phyloP scores from a whole-genome alignment of 2,113 vertebrate species.

The Rhagologus leucostigma region DNA sequence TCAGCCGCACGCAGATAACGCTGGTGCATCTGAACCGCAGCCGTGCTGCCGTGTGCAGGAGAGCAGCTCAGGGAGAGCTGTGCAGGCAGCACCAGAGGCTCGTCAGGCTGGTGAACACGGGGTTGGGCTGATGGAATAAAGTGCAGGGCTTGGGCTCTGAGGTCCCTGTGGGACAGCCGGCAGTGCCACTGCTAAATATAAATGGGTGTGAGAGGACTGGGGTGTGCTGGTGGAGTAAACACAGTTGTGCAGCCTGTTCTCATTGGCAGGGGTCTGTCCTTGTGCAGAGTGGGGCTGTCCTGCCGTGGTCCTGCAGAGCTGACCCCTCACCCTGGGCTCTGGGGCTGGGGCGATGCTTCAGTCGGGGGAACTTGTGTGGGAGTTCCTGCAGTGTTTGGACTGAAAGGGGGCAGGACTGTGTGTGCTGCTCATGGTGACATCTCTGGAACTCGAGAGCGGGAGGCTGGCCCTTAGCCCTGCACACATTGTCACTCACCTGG shows the following conservation, averaged over 20 bases:
- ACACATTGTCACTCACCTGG: accelerated
- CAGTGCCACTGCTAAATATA: accelerated
- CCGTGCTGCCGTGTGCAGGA: neutral
- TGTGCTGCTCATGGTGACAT: neutral
- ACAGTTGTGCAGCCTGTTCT: accelerated
- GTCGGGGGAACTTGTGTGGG: accelerated
- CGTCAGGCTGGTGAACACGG: neutral
- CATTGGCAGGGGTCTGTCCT: accelerated
- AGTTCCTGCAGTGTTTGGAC: neutral
- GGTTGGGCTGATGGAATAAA: neutral
- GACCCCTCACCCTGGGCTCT: accelerated
- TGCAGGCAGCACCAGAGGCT: accelerated
- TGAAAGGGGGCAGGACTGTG: neutral
- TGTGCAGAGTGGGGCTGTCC: neutral
- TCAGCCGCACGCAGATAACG: neutral
- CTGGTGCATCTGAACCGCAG: neutral
- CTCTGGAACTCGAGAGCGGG: accelerated
- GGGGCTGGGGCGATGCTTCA: accelerated
- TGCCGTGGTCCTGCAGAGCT: neutral
- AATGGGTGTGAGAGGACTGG: neutral
- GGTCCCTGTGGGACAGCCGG: neutral
- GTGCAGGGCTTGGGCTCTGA: neutral
- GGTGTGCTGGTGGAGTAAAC: neutral
- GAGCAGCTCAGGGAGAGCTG: neutral
- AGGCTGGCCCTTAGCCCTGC: neutral